Evolutionary conservation across 2,888 invertebrate genomes (phyloP).

Genomic region (Melikaiella ostensackeni): DNA sequence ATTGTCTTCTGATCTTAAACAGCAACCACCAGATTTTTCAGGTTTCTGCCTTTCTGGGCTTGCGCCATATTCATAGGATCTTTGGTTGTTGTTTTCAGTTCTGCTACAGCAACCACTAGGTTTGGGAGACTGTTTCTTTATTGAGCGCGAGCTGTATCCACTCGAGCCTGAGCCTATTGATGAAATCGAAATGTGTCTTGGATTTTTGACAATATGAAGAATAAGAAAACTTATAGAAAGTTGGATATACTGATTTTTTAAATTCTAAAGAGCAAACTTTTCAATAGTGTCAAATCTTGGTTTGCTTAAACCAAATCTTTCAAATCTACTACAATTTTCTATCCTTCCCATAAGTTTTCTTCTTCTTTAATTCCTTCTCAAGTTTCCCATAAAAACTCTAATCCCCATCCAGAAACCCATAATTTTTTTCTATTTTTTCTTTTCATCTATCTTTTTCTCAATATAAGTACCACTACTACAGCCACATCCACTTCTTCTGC

Average conservation of each 20-base stretch:
- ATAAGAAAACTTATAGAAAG: neutral
- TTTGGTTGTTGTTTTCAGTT: neutral
- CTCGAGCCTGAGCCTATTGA: neutral
- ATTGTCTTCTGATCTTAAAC: conserved; percentile 24
- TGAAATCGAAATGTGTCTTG: neutral
- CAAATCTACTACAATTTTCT: too few relatives aligned
- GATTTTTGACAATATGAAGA: neutral
- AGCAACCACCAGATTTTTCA: conserved; percentile 16
- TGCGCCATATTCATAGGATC: neutral
- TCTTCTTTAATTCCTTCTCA: neutral
- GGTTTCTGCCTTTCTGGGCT: neutral
- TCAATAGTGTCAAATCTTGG: too few relatives aligned
- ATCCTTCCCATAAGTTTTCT: neutral
- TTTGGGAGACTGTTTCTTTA: neutral
- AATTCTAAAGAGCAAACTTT: too few relatives aligned
- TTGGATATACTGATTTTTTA: too few relatives aligned
- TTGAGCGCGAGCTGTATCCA: neutral
- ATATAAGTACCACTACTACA: conserved; percentile 20
- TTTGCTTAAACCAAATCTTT: too few relatives aligned
- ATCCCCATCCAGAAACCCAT: neutral
- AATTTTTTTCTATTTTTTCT: neutral
- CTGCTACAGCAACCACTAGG: conserved; percentile 29
- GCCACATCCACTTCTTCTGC: conserved; percentile 41
- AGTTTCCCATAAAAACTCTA: neutral
- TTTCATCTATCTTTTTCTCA: neutral